Evolutionary conservation across 64 coral and sea anemone species (phyloP), one percentile per base, ranked within the genome.

Genomic region (Acropora tenuis): DNA sequence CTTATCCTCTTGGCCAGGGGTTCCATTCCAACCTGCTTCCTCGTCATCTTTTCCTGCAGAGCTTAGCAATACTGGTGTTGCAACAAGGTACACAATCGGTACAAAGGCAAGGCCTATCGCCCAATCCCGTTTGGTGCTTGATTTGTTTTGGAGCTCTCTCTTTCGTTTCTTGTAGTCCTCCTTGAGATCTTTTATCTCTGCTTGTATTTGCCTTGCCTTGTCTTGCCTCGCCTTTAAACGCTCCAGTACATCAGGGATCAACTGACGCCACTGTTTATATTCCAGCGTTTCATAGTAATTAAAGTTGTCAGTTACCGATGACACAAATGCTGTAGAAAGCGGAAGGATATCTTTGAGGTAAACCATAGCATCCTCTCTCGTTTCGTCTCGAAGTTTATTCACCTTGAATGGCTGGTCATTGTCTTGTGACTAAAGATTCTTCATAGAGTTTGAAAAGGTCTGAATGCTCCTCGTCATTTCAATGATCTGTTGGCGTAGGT

Each of bases 81-180:
- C 86, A 12, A 94, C 11, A 1, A 89, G 0, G 55, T 94, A 89
- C 2, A 94, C 68, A 17, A 65, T 16, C 6, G 92, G 92, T 41
- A 94, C 43, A 75, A 85, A 92, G 40, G 80, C 69, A 79, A 94
- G 79, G 18, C 17, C 92, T 52, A 83, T 16, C 19, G 92, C 87
- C 92, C 92, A 90, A 55, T 43, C 13, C 3, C 16, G 12, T 73
- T 94, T 30, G 30, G 30, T 77, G 0, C 1, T 3, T 71, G 88
- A 88, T 0, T 2, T 41, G 4, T 72, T 67, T 69, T 78, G 13
- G 15, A 90, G 74, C 5, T 94, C 72, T 59, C 45, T 50, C 9
- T 78, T 50, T 55, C 53, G 65, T 57, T 12, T 89, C 73, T 90
- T 73, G 59, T 13, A 90, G 47, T 80, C 8, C 41, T 45, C 4